Evolutionary conservation across 2,113 vertebrate genomes (phyloP), one percentile per base, ranked within the genome.

Genomic region (Cyanistes caeruleus): DNA sequence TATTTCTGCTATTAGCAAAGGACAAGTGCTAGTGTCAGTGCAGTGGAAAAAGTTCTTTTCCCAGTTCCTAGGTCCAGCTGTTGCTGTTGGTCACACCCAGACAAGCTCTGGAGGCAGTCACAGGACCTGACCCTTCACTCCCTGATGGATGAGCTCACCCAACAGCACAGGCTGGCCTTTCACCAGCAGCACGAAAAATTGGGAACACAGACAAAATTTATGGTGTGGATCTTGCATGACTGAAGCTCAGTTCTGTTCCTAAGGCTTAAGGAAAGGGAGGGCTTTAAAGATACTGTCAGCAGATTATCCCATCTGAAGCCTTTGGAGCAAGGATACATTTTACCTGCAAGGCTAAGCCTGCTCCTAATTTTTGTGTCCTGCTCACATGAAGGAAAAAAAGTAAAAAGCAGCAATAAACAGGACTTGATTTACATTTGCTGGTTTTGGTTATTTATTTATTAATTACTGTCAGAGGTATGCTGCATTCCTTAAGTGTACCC

Each of bases 81-180:
- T 27, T 90, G 53, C 25, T 64, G 16, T 41, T 81, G 87, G 60
- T 74, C 72, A 53, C 46, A n/a, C 67, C 48, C 80, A 21, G 68
- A 7, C 13, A 78, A 18, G 20, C 48, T 62, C 70, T 14, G 64
- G 51, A 69, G 75, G 21, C 5, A 2, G 14, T 1, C 0, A 0
- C 39, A 46, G 0, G 2, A 64, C 28, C 37, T 62, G 74, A 44
- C 22, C 62, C 37, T 53, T 23, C 64, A 2, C 44, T 83, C 31
- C 18, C 39, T 69, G 28, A 46, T 59, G n/a, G 31, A 80, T 90
- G 88, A 95, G 31, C 62, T 95, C 83, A 88, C 46, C 31, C 35
- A 20, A 5, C 3, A 5, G 51, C 75, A 52, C 35, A 60, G 20
- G 6, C 55, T 46, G 30, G 15, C 58, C 24, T 59, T 59, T 64